Evolutionary conservation across 2,797 vertebrate species (phyloP).

Genomic region (Moxostoma hubbsi): DNA sequence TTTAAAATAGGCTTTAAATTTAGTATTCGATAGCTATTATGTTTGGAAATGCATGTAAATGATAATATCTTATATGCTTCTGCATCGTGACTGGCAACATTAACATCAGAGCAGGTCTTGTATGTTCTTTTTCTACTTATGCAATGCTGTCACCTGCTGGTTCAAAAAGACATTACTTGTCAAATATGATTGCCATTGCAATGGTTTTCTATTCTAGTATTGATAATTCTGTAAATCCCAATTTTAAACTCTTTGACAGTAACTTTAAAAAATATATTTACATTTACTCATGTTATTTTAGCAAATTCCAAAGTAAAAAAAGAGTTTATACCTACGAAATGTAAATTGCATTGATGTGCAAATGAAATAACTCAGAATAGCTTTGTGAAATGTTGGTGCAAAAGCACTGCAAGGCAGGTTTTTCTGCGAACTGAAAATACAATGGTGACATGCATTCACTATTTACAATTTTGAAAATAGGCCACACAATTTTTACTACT

Average conservation of each 20-base stretch:
- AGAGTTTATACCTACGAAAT: neutral
- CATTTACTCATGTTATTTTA: neutral
- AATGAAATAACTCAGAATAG: neutral
- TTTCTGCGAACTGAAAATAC: neutral
- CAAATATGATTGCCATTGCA: neutral
- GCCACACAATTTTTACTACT: too few relatives aligned
- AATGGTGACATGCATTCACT: neutral
- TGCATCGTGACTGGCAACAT: neutral
- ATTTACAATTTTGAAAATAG: too few relatives aligned
- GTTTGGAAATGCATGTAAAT: neutral
- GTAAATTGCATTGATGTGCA: neutral
- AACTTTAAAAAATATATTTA: neutral
- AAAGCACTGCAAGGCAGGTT: neutral
- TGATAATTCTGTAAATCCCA: too few relatives aligned
- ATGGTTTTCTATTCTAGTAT: too few relatives aligned
- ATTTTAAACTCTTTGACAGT: too few relatives aligned
- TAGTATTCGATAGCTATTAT: neutral
- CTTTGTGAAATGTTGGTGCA: neutral
- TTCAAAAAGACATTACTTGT: neutral
- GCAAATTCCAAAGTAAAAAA: neutral
- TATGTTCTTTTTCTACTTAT: conserved; percentile 22
- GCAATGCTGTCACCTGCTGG: conserved; percentile 54
- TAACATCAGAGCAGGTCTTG: neutral
- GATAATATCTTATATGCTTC: neutral
- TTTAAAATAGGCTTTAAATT: neutral